Conservation (phyloP, 2,888 invertebrate species). For the Sesia bembeciformis region DNA sequence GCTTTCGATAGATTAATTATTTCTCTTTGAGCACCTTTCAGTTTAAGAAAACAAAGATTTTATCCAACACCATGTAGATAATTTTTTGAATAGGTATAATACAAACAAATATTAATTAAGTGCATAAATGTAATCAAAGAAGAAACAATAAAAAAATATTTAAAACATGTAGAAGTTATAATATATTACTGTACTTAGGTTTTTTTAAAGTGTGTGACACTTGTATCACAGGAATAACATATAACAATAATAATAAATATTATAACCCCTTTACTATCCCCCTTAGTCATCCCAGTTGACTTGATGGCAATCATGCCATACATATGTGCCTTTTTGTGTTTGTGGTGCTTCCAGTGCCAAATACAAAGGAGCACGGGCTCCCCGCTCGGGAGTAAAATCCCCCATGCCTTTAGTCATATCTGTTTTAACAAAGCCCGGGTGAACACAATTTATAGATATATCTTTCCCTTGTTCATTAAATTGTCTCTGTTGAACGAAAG, state of each 20-base stretch:
- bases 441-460: slow-evolving; percentile 64
- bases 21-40: too few relatives aligned
- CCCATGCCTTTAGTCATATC: slow-evolving; percentile 70
- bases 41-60: too few relatives aligned
- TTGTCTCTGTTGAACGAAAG: slow-evolving; percentile 62
- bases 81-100: slow-evolving; percentile 30
- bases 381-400: slow-evolving; percentile 58
- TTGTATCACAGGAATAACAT: slow-evolving; percentile 59
- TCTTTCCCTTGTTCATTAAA: slow-evolving; percentile 65
- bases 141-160: not conserved
- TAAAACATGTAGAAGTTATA: not conserved
- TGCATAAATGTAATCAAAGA: not conserved
- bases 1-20: too few relatives aligned
- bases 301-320: slow-evolving; percentile 67
- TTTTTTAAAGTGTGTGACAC: slow-evolving; percentile 63
- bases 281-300: slow-evolving; percentile 68
- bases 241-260: slow-evolving; percentile 37
- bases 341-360: slow-evolving; percentile 62
- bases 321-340: slow-evolving; percentile 56
- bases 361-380: slow-evolving; percentile 56
- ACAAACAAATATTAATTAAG: not conserved
- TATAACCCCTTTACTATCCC: slow-evolving; percentile 29
- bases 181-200: slow-evolving; percentile 2
- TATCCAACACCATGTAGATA: too few relatives aligned
- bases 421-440: slow-evolving; percentile 66